These are phyloP conservation scores for Eriocheir sinensis DNA, from an alignment of 1,140 invertebrate species.

Conservation along the genomic window DNA sequence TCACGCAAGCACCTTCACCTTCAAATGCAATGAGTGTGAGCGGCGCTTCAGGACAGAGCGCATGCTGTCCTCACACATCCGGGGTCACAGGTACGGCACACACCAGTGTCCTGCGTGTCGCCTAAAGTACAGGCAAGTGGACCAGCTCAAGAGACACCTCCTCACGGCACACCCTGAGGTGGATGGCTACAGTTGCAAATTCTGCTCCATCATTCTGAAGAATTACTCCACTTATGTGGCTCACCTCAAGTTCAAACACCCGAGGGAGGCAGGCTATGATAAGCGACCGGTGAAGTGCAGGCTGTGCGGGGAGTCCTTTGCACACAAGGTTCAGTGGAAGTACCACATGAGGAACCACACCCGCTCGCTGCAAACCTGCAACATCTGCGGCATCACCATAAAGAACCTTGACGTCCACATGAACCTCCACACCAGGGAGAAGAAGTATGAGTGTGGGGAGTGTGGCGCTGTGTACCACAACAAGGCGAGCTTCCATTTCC, in stretches of 20 bases:
- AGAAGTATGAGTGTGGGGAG: conserved; percentile 61
- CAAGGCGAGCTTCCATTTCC: conserved; percentile 72
- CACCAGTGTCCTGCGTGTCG: conserved; percentile 74
- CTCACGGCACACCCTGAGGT: conserved; percentile 62
- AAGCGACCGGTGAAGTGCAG: conserved; percentile 65
- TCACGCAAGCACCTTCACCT: conserved; percentile 61
- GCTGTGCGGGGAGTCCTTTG: conserved; percentile 67
- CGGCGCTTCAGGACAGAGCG: conserved; percentile 57
- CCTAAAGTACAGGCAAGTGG: conserved; percentile 71
- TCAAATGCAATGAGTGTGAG: conserved; percentile 73
- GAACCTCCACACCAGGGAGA: conserved; percentile 73
- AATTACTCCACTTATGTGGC: conserved; percentile 72
- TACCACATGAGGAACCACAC: conserved; percentile 72
- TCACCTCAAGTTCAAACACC: conserved; percentile 74
- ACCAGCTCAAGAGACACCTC: conserved; percentile 73
- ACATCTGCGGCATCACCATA: conserved; percentile 67
- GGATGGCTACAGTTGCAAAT: conserved; percentile 70
- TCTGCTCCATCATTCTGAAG: conserved; percentile 60
- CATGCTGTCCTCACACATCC: conserved; percentile 57
- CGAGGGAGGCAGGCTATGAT: conserved; percentile 69
- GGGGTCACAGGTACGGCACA: conserved; percentile 68
- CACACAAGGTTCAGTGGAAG: conserved; percentile 73
- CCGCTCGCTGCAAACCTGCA: conserved; percentile 52
- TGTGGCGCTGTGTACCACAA: conserved; percentile 73
- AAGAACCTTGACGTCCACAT: conserved; percentile 73